These are phyloP conservation scores for Scaptodrosophila latifasciaeformis DNA, from an alignment of 2,888 invertebrate species.

Conservation along the genomic window DNA sequence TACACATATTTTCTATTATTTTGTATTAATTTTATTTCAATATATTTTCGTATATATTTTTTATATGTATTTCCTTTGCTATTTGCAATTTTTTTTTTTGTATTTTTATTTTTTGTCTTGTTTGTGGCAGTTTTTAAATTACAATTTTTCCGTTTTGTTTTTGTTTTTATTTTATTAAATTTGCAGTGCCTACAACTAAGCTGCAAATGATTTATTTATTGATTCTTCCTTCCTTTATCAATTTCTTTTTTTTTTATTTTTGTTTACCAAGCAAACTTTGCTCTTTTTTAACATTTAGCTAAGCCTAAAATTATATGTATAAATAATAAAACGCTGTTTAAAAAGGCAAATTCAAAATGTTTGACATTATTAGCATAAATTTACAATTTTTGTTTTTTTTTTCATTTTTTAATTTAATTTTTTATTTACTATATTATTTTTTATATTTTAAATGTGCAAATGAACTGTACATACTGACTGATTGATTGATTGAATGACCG, in stretches of 20 bases:
- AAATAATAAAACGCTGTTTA: conserved; percentile 40
- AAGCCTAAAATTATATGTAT: conserved; percentile 32
- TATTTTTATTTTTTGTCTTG: conserved; percentile 46
- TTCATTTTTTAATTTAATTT: neutral
- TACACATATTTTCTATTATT: conserved; percentile 4
- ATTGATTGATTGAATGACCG: conserved; percentile 31
- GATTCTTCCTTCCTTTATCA: neutral
- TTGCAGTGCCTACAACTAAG: conserved; percentile 16
- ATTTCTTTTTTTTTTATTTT: conserved; percentile 9
- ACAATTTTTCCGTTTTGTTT: conserved; percentile 35
- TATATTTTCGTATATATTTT: conserved; percentile 30
- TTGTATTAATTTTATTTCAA: conserved; percentile 17
- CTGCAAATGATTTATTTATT: conserved; percentile 10
- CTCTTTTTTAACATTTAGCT: conserved; percentile 53
- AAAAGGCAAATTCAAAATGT: conserved; percentile 66
- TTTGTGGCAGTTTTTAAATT: conserved; percentile 70
- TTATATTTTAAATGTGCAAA: conserved; percentile 42
- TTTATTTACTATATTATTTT: conserved; percentile 7
- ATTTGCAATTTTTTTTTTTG: conserved; percentile 35
- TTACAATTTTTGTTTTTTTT: conserved; percentile 21
- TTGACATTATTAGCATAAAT: conserved; percentile 63
- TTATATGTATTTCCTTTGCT: conserved; percentile 20
- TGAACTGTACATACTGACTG: conserved; percentile 56
- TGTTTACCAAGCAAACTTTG: conserved; percentile 46
- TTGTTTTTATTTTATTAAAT: conserved; percentile 18